phyloP scores from a whole-genome alignment of 2,888 invertebrate species.

The Leptinotarsa tumamoca region DNA sequence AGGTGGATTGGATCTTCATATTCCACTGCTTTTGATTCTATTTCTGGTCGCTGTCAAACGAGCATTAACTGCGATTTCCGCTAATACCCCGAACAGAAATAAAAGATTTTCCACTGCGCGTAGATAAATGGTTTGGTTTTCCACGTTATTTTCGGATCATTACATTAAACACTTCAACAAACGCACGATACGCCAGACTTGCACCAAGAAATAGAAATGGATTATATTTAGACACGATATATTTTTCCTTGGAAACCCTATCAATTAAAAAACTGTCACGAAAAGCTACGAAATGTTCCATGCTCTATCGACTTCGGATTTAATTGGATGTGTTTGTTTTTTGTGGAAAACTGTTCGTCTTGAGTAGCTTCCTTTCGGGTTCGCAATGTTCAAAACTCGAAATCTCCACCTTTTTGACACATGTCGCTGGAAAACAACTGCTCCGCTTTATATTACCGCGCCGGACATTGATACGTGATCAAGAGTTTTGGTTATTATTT shows the following conservation, averaged over 20 bases:
- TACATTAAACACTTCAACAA: conserved; percentile 19
- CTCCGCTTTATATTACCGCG: too few relatives aligned
- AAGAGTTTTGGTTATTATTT: too few relatives aligned
- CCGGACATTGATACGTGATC: too few relatives aligned
- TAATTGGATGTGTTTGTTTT: background rate
- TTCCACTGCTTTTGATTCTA: conserved; percentile 4
- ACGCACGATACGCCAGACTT: conserved; percentile 19
- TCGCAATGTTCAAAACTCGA: too few relatives aligned
- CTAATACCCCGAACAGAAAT: background rate
- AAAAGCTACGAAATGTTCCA: background rate
- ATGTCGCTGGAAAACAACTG: too few relatives aligned
- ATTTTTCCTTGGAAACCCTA: conserved; percentile 3
- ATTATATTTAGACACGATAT: conserved; percentile 17
- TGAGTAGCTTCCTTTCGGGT: too few relatives aligned
- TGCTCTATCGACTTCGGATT: background rate
- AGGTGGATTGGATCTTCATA: background rate
- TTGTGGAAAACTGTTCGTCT: too few relatives aligned
- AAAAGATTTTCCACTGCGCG: background rate
- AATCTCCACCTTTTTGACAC: too few relatives aligned
- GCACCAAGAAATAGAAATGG: conserved; percentile 12
- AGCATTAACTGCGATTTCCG: background rate
- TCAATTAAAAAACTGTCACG: conserved; percentile 11
- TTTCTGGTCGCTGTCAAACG: background rate
- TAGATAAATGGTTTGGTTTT: conserved; percentile 3
- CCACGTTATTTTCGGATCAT: conserved; percentile 18